Evolutionary conservation across 2,888 invertebrate genomes (phyloP), one percentile per base, ranked within the genome.

Genomic region (Eristalinus aeneus): DNA sequence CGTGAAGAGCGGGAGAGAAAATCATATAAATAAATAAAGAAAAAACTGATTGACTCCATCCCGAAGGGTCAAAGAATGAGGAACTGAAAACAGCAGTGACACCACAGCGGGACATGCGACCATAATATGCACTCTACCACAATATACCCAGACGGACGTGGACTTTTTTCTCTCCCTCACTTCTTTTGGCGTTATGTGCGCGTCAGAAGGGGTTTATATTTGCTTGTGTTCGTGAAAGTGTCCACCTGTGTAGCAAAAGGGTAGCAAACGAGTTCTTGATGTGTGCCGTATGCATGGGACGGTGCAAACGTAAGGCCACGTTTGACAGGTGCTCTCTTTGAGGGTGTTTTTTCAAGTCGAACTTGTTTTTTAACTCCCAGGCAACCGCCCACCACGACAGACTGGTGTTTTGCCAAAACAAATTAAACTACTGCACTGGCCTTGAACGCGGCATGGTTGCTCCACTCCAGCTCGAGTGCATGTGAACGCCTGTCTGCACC

Each of bases 261-360:
- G 85, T 77, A 69, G 85, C 60, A 76, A 85, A 85, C 76, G 73
- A 68, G 76, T 64, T 72, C 72, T 53, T 76, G 53, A 72, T 80
- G 53, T 68, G 81, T 85, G 85, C 81, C 11, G 76, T 85, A 84
- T 84, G 84, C 79, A 84, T 69, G 11, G 54, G 3, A 58, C 61
- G 75, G 58, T 58, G 27, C n/a, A 68, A 68, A 73, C 61, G 64
- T 75, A 71, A 71, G 61, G 61, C 64, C 79, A 75, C 79, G 60
- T 76, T 69, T 81, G 80, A 81, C 85, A 85, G 85, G 81, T 85
- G 85, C 80, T 75, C 56, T 77, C 77, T n/a, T 53, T 34, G 54
- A 39, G 22, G 36, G 11, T 53, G 12, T 64, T 58, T 73, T 5
- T 27, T 6, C n/a, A 34, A 16, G 8, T 27, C 32, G 9, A n/a